These are phyloP conservation scores for Nomada lathburiana DNA, from an alignment of 2,888 invertebrate species.

Conservation along the genomic window DNA sequence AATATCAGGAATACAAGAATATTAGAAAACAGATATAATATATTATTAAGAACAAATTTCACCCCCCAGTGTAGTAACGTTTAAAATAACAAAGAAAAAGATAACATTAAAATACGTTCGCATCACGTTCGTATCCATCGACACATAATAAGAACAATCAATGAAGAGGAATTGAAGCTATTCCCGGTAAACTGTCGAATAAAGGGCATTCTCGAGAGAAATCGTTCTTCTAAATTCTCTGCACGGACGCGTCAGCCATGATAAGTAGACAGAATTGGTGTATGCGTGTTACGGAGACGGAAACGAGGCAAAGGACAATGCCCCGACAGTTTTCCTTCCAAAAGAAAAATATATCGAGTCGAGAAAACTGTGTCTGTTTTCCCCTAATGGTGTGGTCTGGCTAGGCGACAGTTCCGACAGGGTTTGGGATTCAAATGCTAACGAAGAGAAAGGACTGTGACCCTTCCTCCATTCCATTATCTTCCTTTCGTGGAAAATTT, in stretches of 20 bases:
- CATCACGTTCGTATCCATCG: no score
- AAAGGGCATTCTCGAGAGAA: constrained; percentile 18
- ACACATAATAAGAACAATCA: no score
- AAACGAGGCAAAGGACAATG: background rate
- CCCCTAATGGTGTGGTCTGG: constrained; percentile 52
- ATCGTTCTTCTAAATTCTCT: constrained; percentile 8
- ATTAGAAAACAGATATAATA: no score
- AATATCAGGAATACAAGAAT: no score
- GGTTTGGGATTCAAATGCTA: constrained; percentile 63
- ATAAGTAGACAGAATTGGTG: constrained; percentile 37
- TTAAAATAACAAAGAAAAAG: no score
- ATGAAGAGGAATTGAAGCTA: background rate
- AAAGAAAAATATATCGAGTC: constrained; percentile 49
- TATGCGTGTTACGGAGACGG: constrained; percentile 20
- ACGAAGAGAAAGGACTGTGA: constrained; percentile 32
- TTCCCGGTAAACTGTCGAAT: background rate
- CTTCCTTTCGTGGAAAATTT: constrained; percentile 6
- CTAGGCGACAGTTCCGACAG: constrained; percentile 24
- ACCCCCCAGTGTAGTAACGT: no score
- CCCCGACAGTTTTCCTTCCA: constrained; percentile 25
- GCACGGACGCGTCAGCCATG: constrained; percentile 32
- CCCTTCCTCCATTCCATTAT: background rate
- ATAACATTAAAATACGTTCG: no score
- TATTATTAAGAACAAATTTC: no score
- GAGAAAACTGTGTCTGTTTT: constrained; percentile 43